Conservation (phyloP, 2,888 invertebrate species). For the Gandaritis pyraliata region DNA sequence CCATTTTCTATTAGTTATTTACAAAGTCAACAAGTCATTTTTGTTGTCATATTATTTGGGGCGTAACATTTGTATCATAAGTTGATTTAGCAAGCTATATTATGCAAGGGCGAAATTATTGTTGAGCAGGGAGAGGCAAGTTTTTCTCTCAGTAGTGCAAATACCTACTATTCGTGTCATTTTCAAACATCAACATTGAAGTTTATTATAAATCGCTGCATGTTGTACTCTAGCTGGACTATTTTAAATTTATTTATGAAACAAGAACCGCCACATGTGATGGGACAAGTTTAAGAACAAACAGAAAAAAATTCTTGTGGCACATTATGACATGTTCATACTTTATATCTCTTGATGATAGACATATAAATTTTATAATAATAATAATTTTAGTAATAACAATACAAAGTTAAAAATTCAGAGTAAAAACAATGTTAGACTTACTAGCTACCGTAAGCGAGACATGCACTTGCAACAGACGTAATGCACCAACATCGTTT, state of each 20-base stretch:
- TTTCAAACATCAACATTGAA: neutral
- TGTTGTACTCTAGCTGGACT: constrained; percentile 8
- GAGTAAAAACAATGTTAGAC: constrained; percentile 31
- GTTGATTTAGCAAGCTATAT: constrained; percentile 11
- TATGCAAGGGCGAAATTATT: neutral
- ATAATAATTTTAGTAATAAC: constrained; percentile 11
- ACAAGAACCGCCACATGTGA: constrained; percentile 13
- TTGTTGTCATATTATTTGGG: neutral
- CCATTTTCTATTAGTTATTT: constrained; percentile 17
- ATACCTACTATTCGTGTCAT: no score
- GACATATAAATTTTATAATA: constrained; percentile 11
- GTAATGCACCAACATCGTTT: constrained; percentile 40
- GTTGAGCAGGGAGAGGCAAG: neutral
- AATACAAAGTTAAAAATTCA: constrained; percentile 21
- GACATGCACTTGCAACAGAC: constrained; percentile 37
- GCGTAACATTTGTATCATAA: constrained; percentile 3
- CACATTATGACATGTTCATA: constrained; percentile 14
- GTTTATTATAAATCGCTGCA: neutral
- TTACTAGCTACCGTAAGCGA: constrained; percentile 35
- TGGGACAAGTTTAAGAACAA: constrained; percentile 9
- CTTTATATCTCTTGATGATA: no score
- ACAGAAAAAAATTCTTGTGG: neutral
- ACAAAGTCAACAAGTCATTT: constrained; percentile 4
- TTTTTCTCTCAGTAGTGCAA: no score
- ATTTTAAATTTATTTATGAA: constrained; percentile 31